These are phyloP conservation scores for Athetis lepigone DNA, from an alignment of 2,888 invertebrate genomes.

Conservation along the genomic window DNA sequence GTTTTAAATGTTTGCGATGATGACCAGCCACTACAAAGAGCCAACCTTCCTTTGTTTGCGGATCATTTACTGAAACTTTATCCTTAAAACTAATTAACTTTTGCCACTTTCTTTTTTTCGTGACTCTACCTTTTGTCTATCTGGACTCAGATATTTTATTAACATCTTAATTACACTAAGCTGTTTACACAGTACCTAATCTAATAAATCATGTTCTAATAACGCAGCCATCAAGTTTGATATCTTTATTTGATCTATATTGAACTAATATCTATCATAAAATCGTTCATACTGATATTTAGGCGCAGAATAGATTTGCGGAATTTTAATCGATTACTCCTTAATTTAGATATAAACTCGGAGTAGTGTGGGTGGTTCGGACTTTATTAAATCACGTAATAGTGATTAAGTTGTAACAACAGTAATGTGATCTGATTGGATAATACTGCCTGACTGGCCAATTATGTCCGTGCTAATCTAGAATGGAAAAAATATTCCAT, in stretches of 20 bases:
- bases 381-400: constrained; percentile 56
- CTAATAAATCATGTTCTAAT: constrained; percentile 81
- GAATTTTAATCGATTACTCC: constrained; percentile 62
- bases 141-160: constrained; percentile 47
- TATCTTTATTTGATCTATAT: constrained; percentile 85
- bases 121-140: constrained; percentile 15
- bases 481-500: constrained; percentile 14
- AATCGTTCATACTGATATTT: constrained; percentile 63
- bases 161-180: constrained; percentile 61
- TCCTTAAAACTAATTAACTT: constrained; percentile 2
- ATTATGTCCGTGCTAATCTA: constrained; percentile 40
- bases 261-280: constrained; percentile 70
- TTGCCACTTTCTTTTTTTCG: background rate
- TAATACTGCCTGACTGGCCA: constrained; percentile 44
- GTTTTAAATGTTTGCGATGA: constrained; percentile 32
- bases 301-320: constrained; percentile 60
- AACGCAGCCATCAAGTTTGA: constrained; percentile 76
- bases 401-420: constrained; percentile 52
- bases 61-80: constrained; percentile 1
- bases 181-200: constrained; percentile 71
- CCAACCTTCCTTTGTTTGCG: constrained; percentile 16
- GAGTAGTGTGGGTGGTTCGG: constrained; percentile 45
- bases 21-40: constrained; percentile 11
- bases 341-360: constrained; percentile 47
- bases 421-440: constrained; percentile 55